Base-by-base conservation (phyloP, 1,140 invertebrate genomes). In the Cyclina sinensis region DNA sequence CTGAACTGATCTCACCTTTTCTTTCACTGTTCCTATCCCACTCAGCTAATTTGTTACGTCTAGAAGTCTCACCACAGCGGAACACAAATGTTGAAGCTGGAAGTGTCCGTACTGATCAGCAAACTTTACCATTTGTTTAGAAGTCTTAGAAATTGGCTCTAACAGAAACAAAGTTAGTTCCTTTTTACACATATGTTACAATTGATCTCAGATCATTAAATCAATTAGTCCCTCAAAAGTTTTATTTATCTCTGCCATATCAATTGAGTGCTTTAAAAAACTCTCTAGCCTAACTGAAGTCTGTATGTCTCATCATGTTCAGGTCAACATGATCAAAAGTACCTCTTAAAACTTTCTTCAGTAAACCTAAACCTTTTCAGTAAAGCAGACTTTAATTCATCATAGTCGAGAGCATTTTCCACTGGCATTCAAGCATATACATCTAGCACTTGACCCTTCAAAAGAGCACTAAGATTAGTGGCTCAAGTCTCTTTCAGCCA, bases 391-490 rank as follows among this genome's bases (percentile, higher is more conserved):
- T 92, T 92, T 7, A 92, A 70, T 0, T 37, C 59, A 32, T 88
- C 68, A 74, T 90, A 91, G 59, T 91, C 78, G 30, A 57, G 11
- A 11, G 89, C 88, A 32, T 90, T 27, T 14, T 88, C 73, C 14
- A 35, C n/a, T 4, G 90, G 79, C 54, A 92, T 35, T 7, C 68
- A 1, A 12, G 85, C 39, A 84, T 86, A 92, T 0, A 91, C 91
- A 51, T 91, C 90, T 27, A 92, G 65, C 21, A 86, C 90, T 83
- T n/a, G n/a, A n/a, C n/a, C n/a, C n/a, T n/a, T n/a, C n/a, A n/a
- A n/a, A n/a, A n/a, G n/a, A n/a, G n/a, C n/a, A n/a, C n/a, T n/a
- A n/a, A n/a, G n/a, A n/a, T n/a, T n/a, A n/a, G n/a, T n/a, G n/a
- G n/a, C n/a, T n/a, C n/a, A n/a, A n/a, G n/a, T n/a, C n/a, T n/a